These are phyloP conservation scores for Melopsittacus undulatus DNA, from an alignment of 2,797 vertebrate species.

Conservation along the genomic window DNA sequence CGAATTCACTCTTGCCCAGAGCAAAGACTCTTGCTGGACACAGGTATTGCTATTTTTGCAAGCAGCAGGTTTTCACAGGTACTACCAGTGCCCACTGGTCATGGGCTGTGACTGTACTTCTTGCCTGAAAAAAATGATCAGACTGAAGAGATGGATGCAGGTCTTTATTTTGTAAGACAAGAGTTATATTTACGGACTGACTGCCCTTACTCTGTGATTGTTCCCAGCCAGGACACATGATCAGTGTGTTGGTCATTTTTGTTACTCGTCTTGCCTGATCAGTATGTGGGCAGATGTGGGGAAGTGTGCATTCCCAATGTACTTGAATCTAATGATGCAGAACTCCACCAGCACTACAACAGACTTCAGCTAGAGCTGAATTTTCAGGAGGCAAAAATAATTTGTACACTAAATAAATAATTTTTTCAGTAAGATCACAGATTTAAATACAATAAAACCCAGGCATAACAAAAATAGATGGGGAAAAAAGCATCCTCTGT, in stretches of 20 bases:
- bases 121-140: not conserved
- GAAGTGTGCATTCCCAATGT: not conserved
- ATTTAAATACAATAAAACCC: slow-evolving; percentile 51
- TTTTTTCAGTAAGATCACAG: not conserved
- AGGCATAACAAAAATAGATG: slow-evolving; percentile 40
- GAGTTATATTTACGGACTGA: accelerated
- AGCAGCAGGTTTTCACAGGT: not conserved
- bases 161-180: not conserved
- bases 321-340: not conserved
- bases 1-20: accelerated
- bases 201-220: not conserved
- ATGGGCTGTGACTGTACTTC: not conserved
- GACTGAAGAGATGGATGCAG: not conserved
- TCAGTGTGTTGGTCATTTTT: not conserved
- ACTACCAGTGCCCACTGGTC: accelerated
- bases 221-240: not conserved
- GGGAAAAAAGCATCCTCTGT: not conserved
- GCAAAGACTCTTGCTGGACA: not conserved
- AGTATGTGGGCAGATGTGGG: not conserved
- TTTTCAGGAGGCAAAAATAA: not conserved
- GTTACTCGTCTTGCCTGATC: not conserved
- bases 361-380: not conserved
- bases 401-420: slow-evolving; percentile 29
- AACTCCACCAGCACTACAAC: not conserved
- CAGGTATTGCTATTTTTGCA: accelerated